These are phyloP conservation scores for Acanthaster planci DNA, from an alignment of 35 echinoderm and acorn worm species.

Conservation along the genomic window DNA sequence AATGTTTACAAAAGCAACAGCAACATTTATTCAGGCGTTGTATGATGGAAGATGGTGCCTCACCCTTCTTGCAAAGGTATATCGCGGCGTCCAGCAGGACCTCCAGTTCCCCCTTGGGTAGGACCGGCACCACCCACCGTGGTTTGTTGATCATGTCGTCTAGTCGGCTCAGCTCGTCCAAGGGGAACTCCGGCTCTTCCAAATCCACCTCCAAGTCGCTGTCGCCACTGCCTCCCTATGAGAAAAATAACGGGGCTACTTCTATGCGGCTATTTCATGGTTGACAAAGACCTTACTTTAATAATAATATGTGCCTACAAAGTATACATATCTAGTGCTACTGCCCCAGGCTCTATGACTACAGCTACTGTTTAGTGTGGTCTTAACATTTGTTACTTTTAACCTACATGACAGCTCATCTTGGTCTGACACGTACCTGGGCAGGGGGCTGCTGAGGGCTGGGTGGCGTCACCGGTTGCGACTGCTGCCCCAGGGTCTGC, in stretches of 20 bases:
- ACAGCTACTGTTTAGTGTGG: too few species aligned
- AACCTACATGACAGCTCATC: too few species aligned
- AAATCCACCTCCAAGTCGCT: conserved; percentile 64
- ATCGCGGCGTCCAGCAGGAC: conserved; percentile 92
- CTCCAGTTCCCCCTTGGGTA: conserved; percentile 97
- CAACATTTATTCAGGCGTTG: too few species aligned
- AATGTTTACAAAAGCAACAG: too few species aligned
- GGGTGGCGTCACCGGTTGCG: background rate
- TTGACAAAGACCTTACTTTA: too few species aligned
- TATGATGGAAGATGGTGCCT: too few species aligned
- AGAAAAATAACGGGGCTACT: background rate
- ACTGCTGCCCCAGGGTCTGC: background rate
- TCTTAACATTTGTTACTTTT: too few species aligned
- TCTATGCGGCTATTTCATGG: too few species aligned
- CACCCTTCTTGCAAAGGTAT: conserved; percentile 90
- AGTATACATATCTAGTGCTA: too few species aligned
- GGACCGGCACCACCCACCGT: conserved; percentile 93
- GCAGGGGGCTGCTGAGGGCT: background rate
- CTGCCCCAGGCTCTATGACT: too few species aligned
- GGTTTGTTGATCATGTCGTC: conserved; percentile 99
- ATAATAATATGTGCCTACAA: too few species aligned
- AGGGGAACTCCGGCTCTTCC: conserved; percentile 87
- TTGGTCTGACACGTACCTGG: background rate
- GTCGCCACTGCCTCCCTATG: conserved; percentile 54
- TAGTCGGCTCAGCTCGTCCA: conserved; percentile 72